Conservation (phyloP, 2,888 invertebrate genomes). For the Tipula confusa region DNA sequence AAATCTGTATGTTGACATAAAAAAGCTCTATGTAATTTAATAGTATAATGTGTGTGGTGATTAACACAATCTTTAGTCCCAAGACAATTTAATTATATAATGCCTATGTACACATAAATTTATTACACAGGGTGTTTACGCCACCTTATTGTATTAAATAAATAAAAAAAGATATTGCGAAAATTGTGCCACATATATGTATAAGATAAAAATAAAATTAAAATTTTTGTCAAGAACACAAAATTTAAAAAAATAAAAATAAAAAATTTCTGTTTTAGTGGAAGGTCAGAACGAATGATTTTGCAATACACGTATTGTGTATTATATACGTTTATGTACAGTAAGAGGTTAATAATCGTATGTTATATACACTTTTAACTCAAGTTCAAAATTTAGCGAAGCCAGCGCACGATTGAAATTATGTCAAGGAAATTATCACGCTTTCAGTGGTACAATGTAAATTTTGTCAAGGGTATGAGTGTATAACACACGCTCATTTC, state of each 20-base stretch:
- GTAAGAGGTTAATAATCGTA: background rate
- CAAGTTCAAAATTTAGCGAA: slow-evolving; percentile 4
- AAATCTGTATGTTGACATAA: background rate
- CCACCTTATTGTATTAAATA: background rate
- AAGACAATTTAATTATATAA: background rate
- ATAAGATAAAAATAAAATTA: background rate
- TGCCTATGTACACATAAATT: background rate
- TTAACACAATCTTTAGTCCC: background rate
- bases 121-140: slow-evolving; percentile 1
- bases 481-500: background rate
- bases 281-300: slow-evolving; percentile 6
- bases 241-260: background rate
- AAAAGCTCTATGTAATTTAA: no score
- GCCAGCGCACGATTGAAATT: background rate
- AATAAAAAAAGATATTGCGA: background rate
- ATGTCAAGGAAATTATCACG: background rate
- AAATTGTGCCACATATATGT: background rate
- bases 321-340: background rate
- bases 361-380: background rate
- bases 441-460: background rate
- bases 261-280: background rate
- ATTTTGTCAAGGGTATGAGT: background rate
- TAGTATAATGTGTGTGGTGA: background rate
- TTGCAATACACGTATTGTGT: slow-evolving; percentile 3
- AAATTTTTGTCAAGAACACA: slow-evolving; percentile 20